phyloP scores from a whole-genome alignment of 2,888 invertebrate species.

The Formica aserva region DNA sequence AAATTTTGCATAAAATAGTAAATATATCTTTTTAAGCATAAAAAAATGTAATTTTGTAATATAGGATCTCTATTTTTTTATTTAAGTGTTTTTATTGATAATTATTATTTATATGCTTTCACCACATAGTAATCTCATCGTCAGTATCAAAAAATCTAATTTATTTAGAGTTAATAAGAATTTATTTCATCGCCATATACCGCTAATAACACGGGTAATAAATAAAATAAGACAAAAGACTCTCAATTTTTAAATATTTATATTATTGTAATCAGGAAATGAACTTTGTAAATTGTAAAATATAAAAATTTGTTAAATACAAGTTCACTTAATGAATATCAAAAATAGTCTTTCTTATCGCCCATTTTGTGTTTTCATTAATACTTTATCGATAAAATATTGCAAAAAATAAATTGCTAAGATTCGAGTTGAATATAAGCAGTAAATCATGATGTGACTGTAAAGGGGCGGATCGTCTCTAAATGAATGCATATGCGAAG shows the following conservation, averaged over 20 bases:
- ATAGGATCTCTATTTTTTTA: not conserved
- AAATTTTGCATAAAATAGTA: not conserved
- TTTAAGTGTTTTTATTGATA: not conserved
- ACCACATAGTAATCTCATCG: not conserved
- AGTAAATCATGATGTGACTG: slow-evolving; percentile 70
- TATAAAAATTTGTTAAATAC: not conserved
- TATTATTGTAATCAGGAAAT: not conserved
- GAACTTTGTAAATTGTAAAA: not conserved
- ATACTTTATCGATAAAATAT: slow-evolving; percentile 39
- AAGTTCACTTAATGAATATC: not conserved
- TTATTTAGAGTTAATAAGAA: not conserved
- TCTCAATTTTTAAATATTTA: not conserved
- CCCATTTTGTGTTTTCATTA: slow-evolving; percentile 28
- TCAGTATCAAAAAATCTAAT: not conserved
- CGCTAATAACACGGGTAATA: not conserved
- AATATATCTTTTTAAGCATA: not conserved
- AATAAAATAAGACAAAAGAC: not conserved
- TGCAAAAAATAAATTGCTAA: slow-evolving; percentile 50
- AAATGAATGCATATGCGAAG: slow-evolving; percentile 55
- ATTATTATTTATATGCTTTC: not conserved
- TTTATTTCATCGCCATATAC: not conserved
- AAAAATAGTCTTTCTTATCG: not conserved
- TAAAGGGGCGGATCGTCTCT: slow-evolving; percentile 64
- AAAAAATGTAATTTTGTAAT: not conserved
- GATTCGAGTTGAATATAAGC: slow-evolving; percentile 60